Evolutionary conservation across 1,140 invertebrate genomes (phyloP), one percentile per base, ranked within the genome.

Genomic region (Cryptotermes secundus): DNA sequence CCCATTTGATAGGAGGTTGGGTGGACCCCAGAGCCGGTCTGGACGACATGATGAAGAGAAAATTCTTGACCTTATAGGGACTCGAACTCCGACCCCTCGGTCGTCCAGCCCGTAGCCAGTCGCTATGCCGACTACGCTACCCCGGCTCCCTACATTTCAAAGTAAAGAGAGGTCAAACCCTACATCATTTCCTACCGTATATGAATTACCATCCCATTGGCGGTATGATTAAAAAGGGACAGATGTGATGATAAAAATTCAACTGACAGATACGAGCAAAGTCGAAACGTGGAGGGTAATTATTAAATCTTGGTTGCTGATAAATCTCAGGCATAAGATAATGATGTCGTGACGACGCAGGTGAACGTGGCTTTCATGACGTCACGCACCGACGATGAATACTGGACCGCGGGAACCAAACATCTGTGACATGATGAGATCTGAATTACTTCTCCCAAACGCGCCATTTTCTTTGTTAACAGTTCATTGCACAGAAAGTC

Each of bases 361-460:
- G 26, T 72, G n/a, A 59, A 72, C 31, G 59, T 72, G n/a, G 26
- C 59, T 72, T 31, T 72, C 59, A 72, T 72, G 59, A 22, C 45
- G 45, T 49, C 10, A 49, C 45, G 45, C 14, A 49, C 45, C 22
- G 16, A 72, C 31, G 59, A 26, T 72, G 59, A 72, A 72, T 72
- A n/a, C 59, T 72, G 59, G 59, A 72, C 59, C 59, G n/a, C 59
- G 59, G 59, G 59, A 72, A 72, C 59, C 3, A 9, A 72, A 72
- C 59, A 72, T 72, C 59, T 72, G 59, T 72, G 16, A 72, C 4
- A 26, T 72, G 59, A 72, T 72, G 59, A 72, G 59, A 72, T 72
- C 59, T 72, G 26, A 72, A 72, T 72, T 72, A 72, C 59, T n/a
- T 72, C 59, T 72, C 59, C 59, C 59, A 72, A 72, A 72, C 3